Evolutionary conservation across 2,888 invertebrate species (phyloP), one percentile per base, ranked within the genome.

Genomic region (Lepidonotus clava): DNA sequence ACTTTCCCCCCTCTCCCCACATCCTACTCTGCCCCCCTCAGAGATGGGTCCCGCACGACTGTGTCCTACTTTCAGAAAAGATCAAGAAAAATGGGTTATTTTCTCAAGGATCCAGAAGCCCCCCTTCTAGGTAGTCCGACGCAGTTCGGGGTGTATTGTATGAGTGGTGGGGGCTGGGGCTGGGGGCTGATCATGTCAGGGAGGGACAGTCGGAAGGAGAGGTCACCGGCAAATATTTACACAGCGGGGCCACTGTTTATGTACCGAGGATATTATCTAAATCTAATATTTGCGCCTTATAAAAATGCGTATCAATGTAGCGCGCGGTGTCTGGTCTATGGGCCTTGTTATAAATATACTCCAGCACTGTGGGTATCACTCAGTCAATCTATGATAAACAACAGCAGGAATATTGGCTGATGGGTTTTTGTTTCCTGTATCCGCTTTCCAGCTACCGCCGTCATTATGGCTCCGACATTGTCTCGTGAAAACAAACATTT

Each of bases 211-310:
- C 24, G 11, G 11, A 61, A 32, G 24, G 24, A 18, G 36, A 38
- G 71, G 71, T 71, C 71, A 71, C 11, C 36, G 34, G 21, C 36
- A 71, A 71, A 71, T 71, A 71, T 71, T 71, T 71, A 71, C 38
- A 34, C 71, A 36, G 38, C n/a, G 18, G 36, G 36, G 34, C 2
- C 18, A 34, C 36, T 71, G 71, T 71, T 71, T 71, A 71, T 38
- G n/a, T 4, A 38, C 24, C 14, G 71, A 71, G 71, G 71, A 71
- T 71, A 71, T 71, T 71, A 71, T 71, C 71, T 71, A 71, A 71
- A 71, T 71, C 71, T 38, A 71, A 71, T 71, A 71, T 71, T 71
- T 34, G 61, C 24, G 61, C 61, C 61, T 18, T 61, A 61, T 61
- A 61, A 61, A 61, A 61, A 61, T 24, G n/a, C 14, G 28, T 24